phyloP scores from a whole-genome alignment of 2,113 vertebrate genomes.

The Cephalopterus ornatus region DNA sequence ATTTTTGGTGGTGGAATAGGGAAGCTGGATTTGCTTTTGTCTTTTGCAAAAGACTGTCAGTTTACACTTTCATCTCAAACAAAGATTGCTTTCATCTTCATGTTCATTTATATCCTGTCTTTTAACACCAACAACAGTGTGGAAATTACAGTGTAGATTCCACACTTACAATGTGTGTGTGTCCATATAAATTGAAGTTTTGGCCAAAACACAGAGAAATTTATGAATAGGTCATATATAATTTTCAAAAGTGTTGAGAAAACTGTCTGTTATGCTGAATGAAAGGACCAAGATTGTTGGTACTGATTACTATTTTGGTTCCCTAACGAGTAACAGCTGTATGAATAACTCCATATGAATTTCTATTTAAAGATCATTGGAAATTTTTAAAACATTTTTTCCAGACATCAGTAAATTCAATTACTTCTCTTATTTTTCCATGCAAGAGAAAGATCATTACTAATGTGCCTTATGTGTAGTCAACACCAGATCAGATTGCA shows the following conservation, averaged over 20 bases:
- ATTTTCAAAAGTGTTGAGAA: not conserved
- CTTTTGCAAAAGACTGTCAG: not conserved
- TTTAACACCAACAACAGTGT: not conserved
- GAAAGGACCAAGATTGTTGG: not conserved
- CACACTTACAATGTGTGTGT: not conserved
- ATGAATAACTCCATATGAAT: not conserved
- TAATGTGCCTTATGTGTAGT: not conserved
- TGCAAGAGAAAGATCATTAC: not conserved
- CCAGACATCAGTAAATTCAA: not conserved
- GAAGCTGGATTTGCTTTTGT: not conserved
- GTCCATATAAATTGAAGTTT: not conserved
- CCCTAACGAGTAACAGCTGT: not conserved
- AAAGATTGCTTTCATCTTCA: conserved; percentile 22
- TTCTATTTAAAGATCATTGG: not conserved
- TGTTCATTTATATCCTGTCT: not conserved
- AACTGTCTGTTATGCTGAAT: not conserved
- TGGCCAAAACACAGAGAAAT: not conserved
- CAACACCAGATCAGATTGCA: not conserved
- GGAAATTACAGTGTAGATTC: not conserved
- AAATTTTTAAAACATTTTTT: not conserved
- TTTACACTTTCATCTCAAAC: not conserved
- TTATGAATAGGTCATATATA: not conserved
- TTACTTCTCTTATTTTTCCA: not conserved
- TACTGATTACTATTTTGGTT: not conserved
- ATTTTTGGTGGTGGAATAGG: not conserved